Base-by-base conservation (phyloP, 2,888 invertebrate species). In the Heliconius erato region DNA sequence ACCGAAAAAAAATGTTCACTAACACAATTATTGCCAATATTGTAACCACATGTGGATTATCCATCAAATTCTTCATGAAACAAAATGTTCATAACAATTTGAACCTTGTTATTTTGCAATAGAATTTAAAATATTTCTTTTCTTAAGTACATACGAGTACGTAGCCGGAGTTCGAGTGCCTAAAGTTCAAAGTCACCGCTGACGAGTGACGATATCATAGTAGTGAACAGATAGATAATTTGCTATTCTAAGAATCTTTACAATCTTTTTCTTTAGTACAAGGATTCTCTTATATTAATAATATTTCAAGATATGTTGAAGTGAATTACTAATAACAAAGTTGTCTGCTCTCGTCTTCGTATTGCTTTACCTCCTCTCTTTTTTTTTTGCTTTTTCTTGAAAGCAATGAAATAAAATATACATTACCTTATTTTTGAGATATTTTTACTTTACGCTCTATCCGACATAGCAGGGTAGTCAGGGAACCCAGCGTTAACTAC, bases 171-270 rank as follows among this genome's bases (percentile, higher is more conserved):
- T 87, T 88, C 87, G 87, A 87, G 87, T 88, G 87, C 88, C 88
- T 88, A 90, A 87, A 91, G 91, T 92, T 92, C 92, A 94, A 94
- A 94, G 94, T 94, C 91, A 94, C 93, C 94, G 94, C 91, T 90
- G 89, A 72, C 80, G 82, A 83, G 91, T 90, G 89, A 74, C 81
- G 83, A 84, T 84, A 84, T 83, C 82, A 86, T 87, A 86, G 85
- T 86, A 86, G 85, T 85, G 85, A 72, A 86, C 68, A 85, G 83
- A 85, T 85, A 84, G 1, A 2, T 3, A 28, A 85, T 86, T 87
- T 86, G 85, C 84, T 78, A 82, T 81, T 79, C 82, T 74, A 81
- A 81, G 83, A 85, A 82, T 80, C 71, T 80, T 82, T 83, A 74
- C 40, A 65, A 44, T 65, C 63, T 63, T 79, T 44, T 78, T 44